Evolutionary conservation across 1,140 invertebrate species (phyloP), one percentile per base, ranked within the genome.

Genomic region (Cydia splendana): DNA sequence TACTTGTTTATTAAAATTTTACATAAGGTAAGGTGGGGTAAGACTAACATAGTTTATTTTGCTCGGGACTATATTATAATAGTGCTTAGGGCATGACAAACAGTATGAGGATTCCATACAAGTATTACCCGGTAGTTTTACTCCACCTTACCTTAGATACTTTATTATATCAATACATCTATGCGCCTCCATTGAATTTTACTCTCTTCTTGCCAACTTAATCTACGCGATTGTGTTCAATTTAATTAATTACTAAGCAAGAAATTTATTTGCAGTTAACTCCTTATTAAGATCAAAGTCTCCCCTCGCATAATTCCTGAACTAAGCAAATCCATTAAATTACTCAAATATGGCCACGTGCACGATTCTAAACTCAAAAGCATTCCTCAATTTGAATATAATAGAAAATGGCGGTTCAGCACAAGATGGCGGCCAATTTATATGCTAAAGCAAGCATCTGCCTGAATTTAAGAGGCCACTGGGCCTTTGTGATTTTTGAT

Each of bases 361-460:
- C 67, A 38, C 34, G 30, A 71, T 38, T 38, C 30, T 45, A 71
- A 69, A 71, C 15, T 45, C n/a, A 38, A 45, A 18, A 71, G 76
- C 76, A 30, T 71, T 80, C 77, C 57, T 76, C 77, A 76, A 87
- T 85, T 87, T 85, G 79, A 85, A 87, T 87, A 87, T 84, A 87
- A 87, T 87, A 85, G 81, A 84, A 84, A 81, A 84, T 85, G 79
- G 80, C 78, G 6, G 75, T 51, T 79, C 57, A 34, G n/a, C 57
- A 65, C 76, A 77, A 77, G 51, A 77, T 77, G 51, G 80, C 77
- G 24, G 74, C 77, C 79, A 85, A 85, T 85, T 85, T 84, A 85
- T 82, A 85, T 84, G 82, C 80, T 80, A 85, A 82, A 81, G 77
- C 45, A 65, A 28, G 45, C 79, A 84, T 81, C 77, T 82, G 81